Evolutionary conservation across 2,113 vertebrate genomes (phyloP), one percentile per base, ranked within the genome.

Genomic region (Caloenas nicobarica): DNA sequence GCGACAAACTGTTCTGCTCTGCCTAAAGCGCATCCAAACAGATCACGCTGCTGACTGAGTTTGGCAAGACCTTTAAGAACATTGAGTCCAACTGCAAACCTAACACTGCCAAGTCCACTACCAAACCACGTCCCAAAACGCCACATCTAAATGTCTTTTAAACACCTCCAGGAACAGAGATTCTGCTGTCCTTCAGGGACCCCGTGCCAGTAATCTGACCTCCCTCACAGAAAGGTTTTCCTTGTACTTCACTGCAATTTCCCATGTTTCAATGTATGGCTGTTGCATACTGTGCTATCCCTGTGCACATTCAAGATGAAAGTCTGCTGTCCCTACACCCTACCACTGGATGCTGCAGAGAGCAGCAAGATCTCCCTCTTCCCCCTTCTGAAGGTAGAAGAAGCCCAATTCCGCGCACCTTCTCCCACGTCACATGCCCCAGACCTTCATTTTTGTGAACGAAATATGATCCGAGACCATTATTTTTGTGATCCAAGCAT

Each of bases 31-130:
- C 19, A 13, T 54, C 22, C 25, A 14, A 82, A 69, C 8, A 82
- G 10, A 53, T 34, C 11, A 50, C 1, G 2, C 0, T 31, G 50
- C 44, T 70, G 22, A 81, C 7, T 0, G 0, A 71, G 13, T 69
- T 9, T 34, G 10, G 14, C 4, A 24, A 46, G 44, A 46, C 44
- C 18, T 46, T 46, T 46, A 18, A 44, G 42, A 46, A 46, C 44
- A 46, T 46, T 46, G 44, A 46, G 44, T 46, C 44, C 44, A 46
- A 46, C 44, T 46, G 44, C 19, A 46, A 19, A 46, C 5, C 66
- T 1, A 31, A 24, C 44, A 46, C 44, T 46, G 44, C 44, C 8
- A 46, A 46, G 44, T 46, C 44, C 44, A 46, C 44, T 18, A 46
- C 44, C 44, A 46, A 46, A 46, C 44, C 44, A 46, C 19, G 44